A percentile compares a stretch with the other conserved stretches of the same genome.
Evolutionary conservation across 1,140 invertebrate species (phyloP).

Genomic region (Lepidostoma basale): DNA sequence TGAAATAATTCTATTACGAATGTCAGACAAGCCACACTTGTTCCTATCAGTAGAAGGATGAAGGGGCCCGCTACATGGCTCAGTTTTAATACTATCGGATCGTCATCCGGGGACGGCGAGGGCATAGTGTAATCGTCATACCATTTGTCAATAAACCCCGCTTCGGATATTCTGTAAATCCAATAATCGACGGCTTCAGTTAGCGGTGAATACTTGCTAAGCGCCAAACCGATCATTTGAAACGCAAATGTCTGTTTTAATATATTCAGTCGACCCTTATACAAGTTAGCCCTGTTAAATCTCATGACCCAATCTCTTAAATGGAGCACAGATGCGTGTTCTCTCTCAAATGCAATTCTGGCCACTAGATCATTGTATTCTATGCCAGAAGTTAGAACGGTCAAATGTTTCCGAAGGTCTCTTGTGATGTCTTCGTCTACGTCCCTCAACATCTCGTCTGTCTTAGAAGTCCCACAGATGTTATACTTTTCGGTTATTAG

Average conservation of each 20-base stretch:
- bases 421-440: conserved; percentile 25
- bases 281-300: conserved; percentile 34
- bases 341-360: conserved; percentile 13
- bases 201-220: conserved; percentile 33
- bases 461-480: conserved; percentile 22
- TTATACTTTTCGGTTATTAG: conserved; percentile 26
- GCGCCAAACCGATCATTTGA: conserved; percentile 32
- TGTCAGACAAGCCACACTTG: no score
- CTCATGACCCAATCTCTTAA: conserved; percentile 25
- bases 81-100: conserved; percentile 24
- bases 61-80: conserved; percentile 32
- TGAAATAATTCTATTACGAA: no score
- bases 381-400: neutral
- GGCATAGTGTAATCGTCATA: conserved; percentile 9
- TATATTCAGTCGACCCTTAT: conserved; percentile 29
- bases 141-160: conserved; percentile 40
- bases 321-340: conserved; percentile 16
- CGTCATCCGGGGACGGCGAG: neutral
- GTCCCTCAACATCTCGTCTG: conserved; percentile 26
- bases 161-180: conserved; percentile 35
- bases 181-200: conserved; percentile 30
- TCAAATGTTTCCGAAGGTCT: conserved; percentile 22
- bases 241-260: conserved; percentile 34
- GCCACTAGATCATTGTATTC: conserved; percentile 22
- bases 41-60: conserved; percentile 32